Conservation (phyloP, 2,797 vertebrate species). For the Pygocentrus nattereri region DNA sequence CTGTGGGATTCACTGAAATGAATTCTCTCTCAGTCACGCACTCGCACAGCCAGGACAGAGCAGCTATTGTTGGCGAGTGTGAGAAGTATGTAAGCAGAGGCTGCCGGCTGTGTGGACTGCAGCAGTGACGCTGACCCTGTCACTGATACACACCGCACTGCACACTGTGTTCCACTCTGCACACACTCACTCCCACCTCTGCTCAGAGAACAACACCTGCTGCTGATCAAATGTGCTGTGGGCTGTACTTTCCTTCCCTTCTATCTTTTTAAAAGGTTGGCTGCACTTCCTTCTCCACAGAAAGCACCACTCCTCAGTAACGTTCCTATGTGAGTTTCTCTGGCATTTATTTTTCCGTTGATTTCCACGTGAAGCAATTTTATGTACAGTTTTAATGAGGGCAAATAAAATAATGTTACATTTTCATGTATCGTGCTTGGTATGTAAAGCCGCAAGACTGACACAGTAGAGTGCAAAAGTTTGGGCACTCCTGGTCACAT, state of each 20-base stretch:
- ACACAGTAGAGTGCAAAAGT: too few relatives aligned
- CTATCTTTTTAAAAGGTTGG: too few relatives aligned
- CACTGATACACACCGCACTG: conserved; percentile 73
- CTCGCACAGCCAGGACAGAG: conserved; percentile 60
- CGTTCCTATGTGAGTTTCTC: too few relatives aligned
- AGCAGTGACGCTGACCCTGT: conserved; percentile 52
- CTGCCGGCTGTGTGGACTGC: conserved; percentile 63
- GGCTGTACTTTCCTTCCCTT: neutral
- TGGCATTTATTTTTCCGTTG: too few relatives aligned
- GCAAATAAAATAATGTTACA: too few relatives aligned
- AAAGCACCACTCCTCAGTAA: too few relatives aligned
- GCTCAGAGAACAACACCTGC: neutral
- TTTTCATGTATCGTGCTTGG: too few relatives aligned
- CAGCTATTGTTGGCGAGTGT: conserved; percentile 71
- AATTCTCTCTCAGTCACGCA: conserved; percentile 4
- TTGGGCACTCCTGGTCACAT: too few relatives aligned
- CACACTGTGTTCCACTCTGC: conserved; percentile 50
- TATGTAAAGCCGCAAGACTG: too few relatives aligned
- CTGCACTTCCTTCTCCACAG: too few relatives aligned
- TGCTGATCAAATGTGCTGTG: neutral
- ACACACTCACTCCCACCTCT: conserved; percentile 32
- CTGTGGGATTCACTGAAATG: conserved; percentile 5
- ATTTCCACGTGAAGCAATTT: too few relatives aligned
- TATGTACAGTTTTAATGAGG: too few relatives aligned
- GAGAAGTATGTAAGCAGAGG: conserved; percentile 68